Conservation (phyloP, 1,140 invertebrate species). For the Nasonia longicornis region DNA sequence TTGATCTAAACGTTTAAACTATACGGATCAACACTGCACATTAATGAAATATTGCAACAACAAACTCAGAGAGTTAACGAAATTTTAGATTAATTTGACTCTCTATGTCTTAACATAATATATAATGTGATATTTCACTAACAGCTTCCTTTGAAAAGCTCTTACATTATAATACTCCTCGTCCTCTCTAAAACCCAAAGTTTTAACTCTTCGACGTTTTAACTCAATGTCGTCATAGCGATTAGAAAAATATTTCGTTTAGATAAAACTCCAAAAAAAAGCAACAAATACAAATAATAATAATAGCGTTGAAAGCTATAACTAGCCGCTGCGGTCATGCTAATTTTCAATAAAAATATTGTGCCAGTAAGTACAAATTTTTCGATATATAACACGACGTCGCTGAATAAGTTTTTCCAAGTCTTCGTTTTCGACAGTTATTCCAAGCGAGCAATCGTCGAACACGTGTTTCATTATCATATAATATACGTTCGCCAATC, state of each 20-base stretch:
- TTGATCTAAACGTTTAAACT: no score
- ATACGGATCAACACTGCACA: no score
- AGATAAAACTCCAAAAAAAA: constrained; percentile 8
- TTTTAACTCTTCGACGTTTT: background rate
- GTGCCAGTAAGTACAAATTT: constrained; percentile 47
- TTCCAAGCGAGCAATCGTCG: constrained; percentile 4
- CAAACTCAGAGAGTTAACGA: constrained; percentile 14
- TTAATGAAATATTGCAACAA: background rate
- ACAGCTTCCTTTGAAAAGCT: constrained; percentile 20
- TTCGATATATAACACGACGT: constrained; percentile 20
- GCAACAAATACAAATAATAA: constrained; percentile 25
- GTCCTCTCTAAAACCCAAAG: constrained; percentile 23
- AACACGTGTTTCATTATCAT: background rate
- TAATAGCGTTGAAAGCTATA: constrained; percentile 33
- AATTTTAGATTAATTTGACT: constrained; percentile 33
- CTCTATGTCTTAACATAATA: constrained; percentile 12
- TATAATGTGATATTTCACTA: constrained; percentile 41
- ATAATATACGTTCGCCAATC: constrained; percentile 2
- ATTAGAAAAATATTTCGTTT: constrained; percentile 3
- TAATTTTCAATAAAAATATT: constrained; percentile 36
- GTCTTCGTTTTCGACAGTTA: constrained; percentile 2
- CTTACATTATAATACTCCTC: constrained; percentile 14
- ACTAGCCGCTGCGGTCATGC: constrained; percentile 26
- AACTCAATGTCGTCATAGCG: background rate
- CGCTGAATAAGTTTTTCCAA: constrained; percentile 34